These are phyloP conservation scores for Phengaris arion DNA, from an alignment of 2,888 invertebrate genomes.

Conservation along the genomic window DNA sequence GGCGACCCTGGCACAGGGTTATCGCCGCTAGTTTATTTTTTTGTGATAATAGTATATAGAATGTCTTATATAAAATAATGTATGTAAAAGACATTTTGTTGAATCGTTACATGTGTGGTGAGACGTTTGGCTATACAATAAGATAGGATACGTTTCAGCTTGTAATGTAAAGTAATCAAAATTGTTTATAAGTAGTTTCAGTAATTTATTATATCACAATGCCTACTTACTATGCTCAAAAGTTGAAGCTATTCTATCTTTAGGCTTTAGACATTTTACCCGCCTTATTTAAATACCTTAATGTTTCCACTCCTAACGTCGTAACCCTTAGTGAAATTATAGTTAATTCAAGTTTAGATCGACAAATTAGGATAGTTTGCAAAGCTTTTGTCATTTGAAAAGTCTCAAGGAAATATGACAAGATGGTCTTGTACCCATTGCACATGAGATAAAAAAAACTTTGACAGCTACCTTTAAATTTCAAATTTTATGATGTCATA, in stretches of 20 bases:
- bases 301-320: constrained; percentile 24
- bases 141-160: constrained; percentile 58
- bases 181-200: constrained; percentile 14
- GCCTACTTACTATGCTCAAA: constrained; percentile 43
- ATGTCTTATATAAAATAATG: constrained; percentile 48
- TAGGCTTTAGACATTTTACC: constrained; percentile 49
- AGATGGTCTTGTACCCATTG: constrained; percentile 2
- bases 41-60: constrained; percentile 78
- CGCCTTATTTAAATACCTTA: constrained; percentile 42
- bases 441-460: background rate
- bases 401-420: constrained; percentile 4
- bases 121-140: constrained; percentile 68
- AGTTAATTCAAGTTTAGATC: constrained; percentile 27
- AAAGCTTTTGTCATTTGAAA: constrained; percentile 20
- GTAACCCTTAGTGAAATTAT: constrained; percentile 19
- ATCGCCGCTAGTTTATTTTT: constrained; percentile 70
- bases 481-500: background rate
- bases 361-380: constrained; percentile 25
- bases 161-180: constrained; percentile 38
- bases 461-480: background rate
- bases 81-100: constrained; percentile 62
- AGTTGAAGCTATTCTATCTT: constrained; percentile 59
- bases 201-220: constrained; percentile 31
- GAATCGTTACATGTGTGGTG: constrained; percentile 78
- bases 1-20: constrained; percentile 51